Percentiles rank a stretch among this genome's conserved stretches.
Conservation (phyloP, 2,113 vertebrate genomes). For the Chaenogobius annularis region DNA sequence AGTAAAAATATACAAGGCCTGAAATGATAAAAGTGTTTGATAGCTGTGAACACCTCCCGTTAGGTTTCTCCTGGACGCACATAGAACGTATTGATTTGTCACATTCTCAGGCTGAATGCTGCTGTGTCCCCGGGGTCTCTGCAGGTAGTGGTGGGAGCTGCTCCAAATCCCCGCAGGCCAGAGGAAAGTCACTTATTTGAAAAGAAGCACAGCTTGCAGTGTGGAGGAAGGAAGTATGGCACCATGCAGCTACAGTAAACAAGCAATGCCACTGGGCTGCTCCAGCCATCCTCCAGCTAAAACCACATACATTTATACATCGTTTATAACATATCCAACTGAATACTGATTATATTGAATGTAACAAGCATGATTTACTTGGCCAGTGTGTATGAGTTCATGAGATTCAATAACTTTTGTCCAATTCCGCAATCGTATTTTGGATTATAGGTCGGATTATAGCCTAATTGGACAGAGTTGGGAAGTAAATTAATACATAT, state of each 20-base stretch:
- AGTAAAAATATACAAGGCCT: neutral
- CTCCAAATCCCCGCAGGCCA: slow-evolving; percentile 32
- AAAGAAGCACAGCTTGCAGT: slow-evolving; percentile 30
- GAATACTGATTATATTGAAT: neutral
- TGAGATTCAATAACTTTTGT: neutral
- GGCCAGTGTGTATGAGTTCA: neutral
- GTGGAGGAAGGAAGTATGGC: slow-evolving; percentile 18
- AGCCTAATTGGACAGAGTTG: no score
- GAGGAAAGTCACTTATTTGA: slow-evolving; percentile 30
- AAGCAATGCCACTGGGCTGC: slow-evolving; percentile 13
- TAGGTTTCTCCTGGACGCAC: slow-evolving; percentile 20
- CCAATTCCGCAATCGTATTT: no score
- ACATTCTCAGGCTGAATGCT: slow-evolving; percentile 25
- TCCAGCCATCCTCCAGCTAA: no score
- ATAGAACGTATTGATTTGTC: slow-evolving; percentile 30
- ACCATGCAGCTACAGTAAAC: slow-evolving; percentile 22
- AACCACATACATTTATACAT: neutral
- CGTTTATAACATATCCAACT: neutral
- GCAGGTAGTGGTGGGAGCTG: slow-evolving; percentile 22
- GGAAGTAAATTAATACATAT: no score
- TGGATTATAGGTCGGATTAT: no score
- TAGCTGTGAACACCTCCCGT: neutral
- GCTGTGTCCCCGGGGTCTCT: slow-evolving; percentile 7
- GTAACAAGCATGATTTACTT: neutral
- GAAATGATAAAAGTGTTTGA: slow-evolving; percentile 4